Evolutionary conservation across 2,113 vertebrate genomes (phyloP).

Genomic region (Thinocorus orbignyianus): DNA sequence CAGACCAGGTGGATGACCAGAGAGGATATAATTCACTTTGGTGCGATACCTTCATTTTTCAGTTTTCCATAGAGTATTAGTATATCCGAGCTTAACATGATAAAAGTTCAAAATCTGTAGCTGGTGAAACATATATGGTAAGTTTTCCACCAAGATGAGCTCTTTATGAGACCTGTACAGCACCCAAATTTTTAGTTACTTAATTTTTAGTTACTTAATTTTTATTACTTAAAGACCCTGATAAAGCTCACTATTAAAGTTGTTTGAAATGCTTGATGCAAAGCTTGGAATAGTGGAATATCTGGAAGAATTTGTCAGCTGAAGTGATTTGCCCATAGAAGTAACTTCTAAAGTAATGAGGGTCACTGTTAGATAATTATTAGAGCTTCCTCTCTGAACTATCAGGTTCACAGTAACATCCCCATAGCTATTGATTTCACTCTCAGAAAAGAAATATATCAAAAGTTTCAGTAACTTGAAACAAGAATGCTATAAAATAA

Average conservation of each 20-base stretch:
- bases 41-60: background rate
- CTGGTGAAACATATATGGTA: background rate
- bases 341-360: background rate
- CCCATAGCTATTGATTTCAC: background rate
- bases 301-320: background rate
- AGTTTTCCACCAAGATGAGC: background rate
- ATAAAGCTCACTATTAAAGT: background rate
- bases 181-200: background rate
- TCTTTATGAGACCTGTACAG: background rate
- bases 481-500: background rate
- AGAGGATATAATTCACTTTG: background rate
- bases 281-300: background rate
- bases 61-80: background rate
- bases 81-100: background rate
- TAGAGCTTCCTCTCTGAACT: background rate
- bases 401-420: background rate
- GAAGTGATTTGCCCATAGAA: background rate
- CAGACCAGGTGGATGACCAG: background rate
- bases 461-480: background rate
- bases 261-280: background rate
- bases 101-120: background rate
- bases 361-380: background rate
- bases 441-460: background rate
- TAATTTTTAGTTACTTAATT: too few species aligned
- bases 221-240: background rate